phyloP scores from a whole-genome alignment of 2,888 invertebrate genomes.

The Mythimna loreyi region DNA sequence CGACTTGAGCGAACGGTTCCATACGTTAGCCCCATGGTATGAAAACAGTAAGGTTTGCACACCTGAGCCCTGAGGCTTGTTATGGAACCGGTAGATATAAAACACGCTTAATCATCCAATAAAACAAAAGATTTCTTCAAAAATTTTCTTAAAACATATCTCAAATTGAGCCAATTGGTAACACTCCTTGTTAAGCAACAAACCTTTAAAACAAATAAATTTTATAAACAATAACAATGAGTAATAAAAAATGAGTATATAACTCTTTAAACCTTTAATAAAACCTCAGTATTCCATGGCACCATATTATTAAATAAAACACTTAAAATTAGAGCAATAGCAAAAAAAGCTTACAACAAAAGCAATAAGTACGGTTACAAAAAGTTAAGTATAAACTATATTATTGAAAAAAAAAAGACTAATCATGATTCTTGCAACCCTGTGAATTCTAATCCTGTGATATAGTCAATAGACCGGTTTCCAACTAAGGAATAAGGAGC shows the following conservation, averaged over 20 bases:
- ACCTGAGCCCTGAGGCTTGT: constrained; percentile 57
- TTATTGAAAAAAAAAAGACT: constrained; percentile 63
- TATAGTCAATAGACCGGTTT: constrained; percentile 76
- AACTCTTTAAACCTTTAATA: constrained; percentile 15
- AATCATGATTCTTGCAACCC: constrained; percentile 81
- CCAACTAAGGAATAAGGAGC: constrained; percentile 72
- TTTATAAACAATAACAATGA: constrained; percentile 29
- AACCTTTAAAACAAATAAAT: constrained; percentile 2
- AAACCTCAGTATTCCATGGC: constrained; percentile 60
- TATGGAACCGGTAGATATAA: constrained; percentile 43
- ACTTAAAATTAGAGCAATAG: constrained; percentile 48
- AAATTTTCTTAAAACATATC: background rate
- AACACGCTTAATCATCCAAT: background rate
- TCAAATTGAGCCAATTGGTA: constrained; percentile 20
- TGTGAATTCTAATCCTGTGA: constrained; percentile 87
- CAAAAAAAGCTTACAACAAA: constrained; percentile 53
- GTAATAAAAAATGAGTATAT: constrained; percentile 21
- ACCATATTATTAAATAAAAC: constrained; percentile 60
- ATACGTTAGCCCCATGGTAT: constrained; percentile 33
- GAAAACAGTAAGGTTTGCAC: constrained; percentile 20
- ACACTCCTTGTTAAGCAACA: background rate
- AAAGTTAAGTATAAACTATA: constrained; percentile 44
- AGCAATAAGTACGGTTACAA: constrained; percentile 61
- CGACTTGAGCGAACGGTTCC: constrained; percentile 40
- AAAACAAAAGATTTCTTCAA: background rate